Conservation (phyloP, 1,140 invertebrate genomes). For the Dendroctonus ponderosae region DNA sequence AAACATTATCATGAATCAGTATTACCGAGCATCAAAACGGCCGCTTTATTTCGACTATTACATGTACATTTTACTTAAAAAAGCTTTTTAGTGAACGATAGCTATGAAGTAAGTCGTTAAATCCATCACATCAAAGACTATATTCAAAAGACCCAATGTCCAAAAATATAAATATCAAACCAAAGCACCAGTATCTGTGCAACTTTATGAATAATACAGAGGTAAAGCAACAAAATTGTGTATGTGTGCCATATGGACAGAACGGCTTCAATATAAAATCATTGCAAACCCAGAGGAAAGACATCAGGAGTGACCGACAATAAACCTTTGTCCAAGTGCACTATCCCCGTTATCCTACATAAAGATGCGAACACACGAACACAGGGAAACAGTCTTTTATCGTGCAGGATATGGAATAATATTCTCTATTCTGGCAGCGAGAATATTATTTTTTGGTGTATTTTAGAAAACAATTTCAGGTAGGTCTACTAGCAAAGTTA, state of each 20-base stretch:
- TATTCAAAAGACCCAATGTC: too few species aligned
- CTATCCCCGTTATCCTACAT: conserved; percentile 28
- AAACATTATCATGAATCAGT: too few species aligned
- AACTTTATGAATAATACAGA: conserved; percentile 22
- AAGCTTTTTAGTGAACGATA: too few species aligned
- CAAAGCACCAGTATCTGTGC: conserved; percentile 4
- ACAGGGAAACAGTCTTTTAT: conserved; percentile 14
- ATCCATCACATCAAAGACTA: too few species aligned
- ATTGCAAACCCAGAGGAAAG: conserved; percentile 19
- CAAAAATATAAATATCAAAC: neutral
- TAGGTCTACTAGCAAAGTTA: too few species aligned
- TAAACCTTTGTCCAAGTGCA: conserved; percentile 44
- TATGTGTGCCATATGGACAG: conserved; percentile 24
- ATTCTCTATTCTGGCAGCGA: neutral
- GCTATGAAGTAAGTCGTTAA: too few species aligned
- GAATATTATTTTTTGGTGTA: too few species aligned
- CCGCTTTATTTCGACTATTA: too few species aligned
- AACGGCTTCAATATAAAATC: conserved; percentile 31
- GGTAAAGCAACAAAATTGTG: conserved; percentile 14
- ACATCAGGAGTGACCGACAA: conserved; percentile 33
- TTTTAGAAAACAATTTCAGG: too few species aligned
- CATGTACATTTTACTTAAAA: too few species aligned
- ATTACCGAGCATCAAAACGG: too few species aligned
- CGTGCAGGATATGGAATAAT: conserved; percentile 14
- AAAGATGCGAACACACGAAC: conserved; percentile 32